Conservation (phyloP, 2,888 invertebrate species). For the Diarsia mendica region DNA sequence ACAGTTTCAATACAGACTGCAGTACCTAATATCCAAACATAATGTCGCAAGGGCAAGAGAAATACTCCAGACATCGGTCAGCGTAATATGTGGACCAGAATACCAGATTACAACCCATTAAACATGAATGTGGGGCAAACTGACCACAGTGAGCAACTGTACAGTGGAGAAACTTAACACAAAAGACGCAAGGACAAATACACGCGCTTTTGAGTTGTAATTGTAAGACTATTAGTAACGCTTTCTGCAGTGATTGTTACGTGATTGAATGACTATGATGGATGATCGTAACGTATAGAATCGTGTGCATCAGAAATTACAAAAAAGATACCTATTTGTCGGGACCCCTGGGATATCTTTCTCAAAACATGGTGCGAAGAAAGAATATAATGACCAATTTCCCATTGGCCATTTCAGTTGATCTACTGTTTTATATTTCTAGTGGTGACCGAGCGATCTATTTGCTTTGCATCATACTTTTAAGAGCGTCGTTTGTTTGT, state of each 20-base stretch:
- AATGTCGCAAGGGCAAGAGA: slow-evolving; percentile 48
- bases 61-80: slow-evolving; percentile 47
- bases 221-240: too few relatives aligned
- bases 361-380: not conserved
- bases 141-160: slow-evolving; percentile 19
- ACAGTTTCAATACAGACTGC: not conserved
- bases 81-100: slow-evolving; percentile 30
- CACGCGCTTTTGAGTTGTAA: not conserved
- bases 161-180: slow-evolving; percentile 7
- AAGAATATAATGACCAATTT: too few relatives aligned
- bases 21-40: slow-evolving; percentile 6
- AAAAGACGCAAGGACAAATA: not conserved
- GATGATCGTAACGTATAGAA: not conserved
- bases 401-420: too few relatives aligned
- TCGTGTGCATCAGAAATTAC: too few relatives aligned
- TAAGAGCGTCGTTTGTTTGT: not conserved
- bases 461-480: slow-evolving; percentile 39
- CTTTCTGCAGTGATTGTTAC: not conserved
- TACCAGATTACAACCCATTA: slow-evolving; percentile 41
- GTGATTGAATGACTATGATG: not conserved
- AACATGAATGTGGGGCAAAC: slow-evolving; percentile 47
- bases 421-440: slow-evolving; percentile 2
- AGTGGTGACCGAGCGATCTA: not conserved
- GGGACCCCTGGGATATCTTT: not conserved
- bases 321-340: not conserved